Evolutionary conservation across 2,113 vertebrate genomes (phyloP).

Genomic region (Hippolais icterina): DNA sequence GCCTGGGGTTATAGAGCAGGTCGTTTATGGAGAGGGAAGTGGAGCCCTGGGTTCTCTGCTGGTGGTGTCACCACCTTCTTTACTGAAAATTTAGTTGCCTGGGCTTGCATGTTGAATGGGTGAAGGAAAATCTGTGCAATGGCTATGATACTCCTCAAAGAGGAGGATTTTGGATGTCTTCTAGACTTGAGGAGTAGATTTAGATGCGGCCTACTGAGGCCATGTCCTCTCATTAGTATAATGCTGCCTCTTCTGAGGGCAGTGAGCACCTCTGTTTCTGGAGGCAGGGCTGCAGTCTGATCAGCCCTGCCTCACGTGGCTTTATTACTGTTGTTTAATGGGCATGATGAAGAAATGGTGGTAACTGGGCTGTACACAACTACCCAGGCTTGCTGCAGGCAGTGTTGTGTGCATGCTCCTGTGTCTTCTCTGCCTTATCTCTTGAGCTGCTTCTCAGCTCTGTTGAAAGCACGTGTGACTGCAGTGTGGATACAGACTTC

Average conservation of each 20-base stretch:
- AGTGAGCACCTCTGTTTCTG: not conserved
- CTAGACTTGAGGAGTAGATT: not conserved
- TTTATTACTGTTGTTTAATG: fast-evolving
- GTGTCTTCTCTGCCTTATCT: not conserved
- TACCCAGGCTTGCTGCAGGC: not conserved
- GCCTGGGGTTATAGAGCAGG: not conserved
- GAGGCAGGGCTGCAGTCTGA: not conserved
- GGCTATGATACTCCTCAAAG: not conserved
- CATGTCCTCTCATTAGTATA: not conserved
- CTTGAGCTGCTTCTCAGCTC: not conserved
- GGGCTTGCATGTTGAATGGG: not conserved
- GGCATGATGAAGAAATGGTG: fast-evolving
- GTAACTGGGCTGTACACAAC: fast-evolving
- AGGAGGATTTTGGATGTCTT: not conserved
- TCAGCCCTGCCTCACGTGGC: fast-evolving
- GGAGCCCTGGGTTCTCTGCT: not conserved
- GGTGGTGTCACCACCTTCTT: not conserved
- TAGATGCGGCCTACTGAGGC: not conserved
- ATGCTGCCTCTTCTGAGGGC: not conserved
- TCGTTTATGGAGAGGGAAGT: not conserved
- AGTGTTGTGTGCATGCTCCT: not conserved
- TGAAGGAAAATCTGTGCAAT: not conserved
- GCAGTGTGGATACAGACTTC: not conserved
- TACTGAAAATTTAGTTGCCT: not conserved
- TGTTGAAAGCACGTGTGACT: not conserved